These are phyloP conservation scores for Helicoverpa armigera DNA, from an alignment of 1,140 invertebrate genomes.

Conservation along the genomic window DNA sequence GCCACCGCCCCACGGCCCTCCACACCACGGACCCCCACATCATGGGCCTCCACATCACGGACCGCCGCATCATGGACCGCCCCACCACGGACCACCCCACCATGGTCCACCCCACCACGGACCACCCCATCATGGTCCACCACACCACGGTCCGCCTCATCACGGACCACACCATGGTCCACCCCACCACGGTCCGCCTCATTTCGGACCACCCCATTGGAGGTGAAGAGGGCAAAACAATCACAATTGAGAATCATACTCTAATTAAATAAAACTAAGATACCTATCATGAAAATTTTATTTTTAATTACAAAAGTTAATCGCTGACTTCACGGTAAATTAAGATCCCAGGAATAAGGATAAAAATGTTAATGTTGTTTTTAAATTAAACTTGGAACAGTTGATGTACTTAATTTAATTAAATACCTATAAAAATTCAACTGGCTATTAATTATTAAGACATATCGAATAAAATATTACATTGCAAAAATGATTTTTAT, in stretches of 20 bases:
- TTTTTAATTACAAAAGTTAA: slow-evolving; percentile 31
- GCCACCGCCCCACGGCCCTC: slow-evolving; percentile 6
- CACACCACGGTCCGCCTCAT: slow-evolving; percentile 27
- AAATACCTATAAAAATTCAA: slow-evolving; percentile 24
- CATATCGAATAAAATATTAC: neutral
- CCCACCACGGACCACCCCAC: slow-evolving; percentile 19
- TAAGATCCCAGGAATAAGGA: slow-evolving; percentile 28
- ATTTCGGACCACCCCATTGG: slow-evolving; percentile 25
- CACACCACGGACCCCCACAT: neutral
- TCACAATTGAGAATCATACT: neutral
- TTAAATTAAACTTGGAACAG: slow-evolving; percentile 19
- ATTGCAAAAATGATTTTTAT: neutral
- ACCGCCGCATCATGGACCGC: slow-evolving; percentile 20
- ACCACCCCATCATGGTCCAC: slow-evolving; percentile 19
- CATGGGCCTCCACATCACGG: slow-evolving; percentile 9
- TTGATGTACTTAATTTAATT: slow-evolving; percentile 20
- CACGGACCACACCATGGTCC: slow-evolving; percentile 11
- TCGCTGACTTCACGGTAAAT: slow-evolving; percentile 29
- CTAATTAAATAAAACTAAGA: neutral
- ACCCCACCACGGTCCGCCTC: slow-evolving; percentile 32
- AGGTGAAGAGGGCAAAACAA: neutral
- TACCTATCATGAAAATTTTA: slow-evolving; percentile 13
- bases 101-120: slow-evolving; percentile 23
- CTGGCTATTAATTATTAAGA: slow-evolving; percentile 5
- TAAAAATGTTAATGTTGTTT: slow-evolving; percentile 44